These are phyloP conservation scores for Spodoptera frugiperda DNA, from an alignment of 1,140 invertebrate species.

Conservation along the genomic window DNA sequence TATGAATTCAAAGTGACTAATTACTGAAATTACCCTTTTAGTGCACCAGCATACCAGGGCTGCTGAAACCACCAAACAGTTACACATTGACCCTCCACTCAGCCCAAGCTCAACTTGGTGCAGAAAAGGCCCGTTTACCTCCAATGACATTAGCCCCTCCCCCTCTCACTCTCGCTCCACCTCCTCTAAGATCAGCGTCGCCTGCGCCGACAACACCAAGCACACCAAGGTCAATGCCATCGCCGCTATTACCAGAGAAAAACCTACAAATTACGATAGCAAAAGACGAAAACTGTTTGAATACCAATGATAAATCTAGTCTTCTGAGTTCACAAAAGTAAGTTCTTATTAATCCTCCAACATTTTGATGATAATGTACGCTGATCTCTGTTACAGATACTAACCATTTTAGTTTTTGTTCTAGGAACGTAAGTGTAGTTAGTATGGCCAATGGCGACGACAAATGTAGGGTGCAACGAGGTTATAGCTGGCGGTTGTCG, in stretches of 20 bases:
- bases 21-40: conserved; percentile 60
- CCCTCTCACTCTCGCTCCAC: conserved; percentile 71
- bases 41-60: conserved; percentile 86
- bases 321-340: conserved; percentile 82
- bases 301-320: conserved; percentile 82
- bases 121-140: conserved; percentile 79
- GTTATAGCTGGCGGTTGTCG: conserved; percentile 90
- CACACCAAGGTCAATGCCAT: conserved; percentile 73
- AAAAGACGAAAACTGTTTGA: conserved; percentile 80
- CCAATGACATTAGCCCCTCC: conserved; percentile 75
- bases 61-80: conserved; percentile 88
- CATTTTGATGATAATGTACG: background rate
- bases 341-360: conserved; percentile 53
- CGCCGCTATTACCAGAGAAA: conserved; percentile 79
- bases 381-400: background rate
- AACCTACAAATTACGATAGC: conserved; percentile 80
- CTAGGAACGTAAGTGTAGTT: conserved; percentile 69
- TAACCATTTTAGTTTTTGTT: conserved; percentile 23
- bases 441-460: conserved; percentile 71
- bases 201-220: conserved; percentile 68
- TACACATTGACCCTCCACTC: conserved; percentile 83
- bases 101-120: conserved; percentile 76
- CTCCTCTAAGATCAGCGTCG: conserved; percentile 65
- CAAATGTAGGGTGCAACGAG: conserved; percentile 87
- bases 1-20: no score